Percentiles rank a stretch among this genome's conserved stretches.
phyloP scores from a whole-genome alignment of 2,888 invertebrate genomes.

The Drosophila acutilabella region DNA sequence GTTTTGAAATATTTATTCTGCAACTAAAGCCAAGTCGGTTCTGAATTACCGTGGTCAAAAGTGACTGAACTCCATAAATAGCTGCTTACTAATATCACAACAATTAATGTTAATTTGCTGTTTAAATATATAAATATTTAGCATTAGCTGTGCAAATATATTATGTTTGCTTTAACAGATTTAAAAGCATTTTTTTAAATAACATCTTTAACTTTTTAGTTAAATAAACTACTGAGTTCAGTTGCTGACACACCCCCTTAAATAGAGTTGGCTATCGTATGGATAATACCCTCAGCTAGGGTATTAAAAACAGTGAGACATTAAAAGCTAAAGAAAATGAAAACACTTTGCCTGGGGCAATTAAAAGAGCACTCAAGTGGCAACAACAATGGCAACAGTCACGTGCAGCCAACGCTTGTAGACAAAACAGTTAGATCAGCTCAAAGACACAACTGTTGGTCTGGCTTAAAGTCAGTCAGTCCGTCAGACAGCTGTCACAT shows the following conservation, averaged over 20 bases:
- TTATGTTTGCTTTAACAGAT: background rate
- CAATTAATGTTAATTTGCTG: too few species aligned
- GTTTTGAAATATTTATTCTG: too few species aligned
- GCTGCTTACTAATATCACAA: too few species aligned
- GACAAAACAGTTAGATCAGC: constrained; percentile 18
- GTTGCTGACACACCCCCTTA: constrained; percentile 1
- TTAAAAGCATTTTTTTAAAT: background rate
- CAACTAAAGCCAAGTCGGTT: too few species aligned
- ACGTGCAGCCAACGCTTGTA: constrained; percentile 61
- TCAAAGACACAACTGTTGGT: constrained; percentile 8
- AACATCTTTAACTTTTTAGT: background rate
- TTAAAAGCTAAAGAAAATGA: constrained; percentile 10
- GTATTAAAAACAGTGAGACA: background rate
- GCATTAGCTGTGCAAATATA: background rate
- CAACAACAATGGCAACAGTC: constrained; percentile 56
- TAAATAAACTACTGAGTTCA: background rate
- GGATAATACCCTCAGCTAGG: background rate
- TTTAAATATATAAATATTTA: too few species aligned
- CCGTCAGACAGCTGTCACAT: constrained; percentile 53
- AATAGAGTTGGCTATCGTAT: background rate
- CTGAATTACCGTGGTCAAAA: too few species aligned
- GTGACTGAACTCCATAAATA: too few species aligned
- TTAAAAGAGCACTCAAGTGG: constrained; percentile 36
- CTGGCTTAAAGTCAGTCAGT: background rate
- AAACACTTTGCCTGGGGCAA: constrained; percentile 34